Base-by-base conservation (phyloP, 92 coral and sea anemone species). In the Parazoanthus darwini region DNA sequence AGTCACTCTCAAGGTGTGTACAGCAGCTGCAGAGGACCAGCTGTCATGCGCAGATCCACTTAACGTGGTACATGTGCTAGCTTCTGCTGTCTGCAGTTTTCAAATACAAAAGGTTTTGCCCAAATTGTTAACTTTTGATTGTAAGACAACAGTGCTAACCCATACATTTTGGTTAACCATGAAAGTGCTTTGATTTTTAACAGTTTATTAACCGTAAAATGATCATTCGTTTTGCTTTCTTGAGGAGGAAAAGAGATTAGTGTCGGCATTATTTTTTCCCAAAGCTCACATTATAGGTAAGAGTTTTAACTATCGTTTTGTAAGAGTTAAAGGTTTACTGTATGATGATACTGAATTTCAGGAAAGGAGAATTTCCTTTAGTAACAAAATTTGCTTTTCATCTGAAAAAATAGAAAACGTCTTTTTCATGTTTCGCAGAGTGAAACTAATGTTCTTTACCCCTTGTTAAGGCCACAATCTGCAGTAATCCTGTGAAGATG, bases 1-100 rank as follows among this genome's bases (percentile, higher is more conserved):
- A 5, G 91, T 96, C 25, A 96, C 98, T 22, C 83, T 96, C 23
- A 96, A 96, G 98, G 99, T 96, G 81, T 26, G 87, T 10, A 6
- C 16, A 5, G 3, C 14, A 13, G 33, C 33, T 29, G 33, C 33
- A 29, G 33, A 29, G 33, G 37, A 22, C 25, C 4, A 6, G 13
- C 38, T 20, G 3, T 29, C 18, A n/a, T 2, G 68, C 16, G 36
- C 6, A 3, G 26, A 0, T 14, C 36, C n/a, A 6, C 58, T 77
- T 5, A 35, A 5, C 29, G 51, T 86, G 43, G 0, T 74, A 13
- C 23, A 36, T 1, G 5, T 74, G 25, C 29, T 8, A 11, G 46
- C 14, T 74, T 14, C 78, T 36, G 46, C 43, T 36, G 22, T 33
- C 44, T 16, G 68, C 68, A 63, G 4, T 51, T 51, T 51, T 51